Conservation (phyloP, 2,797 vertebrate genomes). For the Hippoglossus hippoglossus region DNA sequence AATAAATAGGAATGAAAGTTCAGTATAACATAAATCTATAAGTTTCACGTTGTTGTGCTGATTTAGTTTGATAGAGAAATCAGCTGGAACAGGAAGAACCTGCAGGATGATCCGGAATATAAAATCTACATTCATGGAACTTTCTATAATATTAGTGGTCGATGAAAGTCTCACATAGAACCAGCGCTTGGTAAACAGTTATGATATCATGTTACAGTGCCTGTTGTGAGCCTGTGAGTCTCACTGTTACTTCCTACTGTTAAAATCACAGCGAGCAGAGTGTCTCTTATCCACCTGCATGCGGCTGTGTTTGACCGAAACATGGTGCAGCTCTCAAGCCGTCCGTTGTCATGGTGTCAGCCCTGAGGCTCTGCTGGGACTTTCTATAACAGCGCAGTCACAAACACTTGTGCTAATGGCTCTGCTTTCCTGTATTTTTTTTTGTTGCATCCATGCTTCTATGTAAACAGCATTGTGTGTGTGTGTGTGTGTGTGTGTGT, state of each 20-base stretch:
- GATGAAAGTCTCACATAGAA: neutral
- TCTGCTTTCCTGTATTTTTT: conserved; percentile 21
- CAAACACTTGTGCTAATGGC: conserved; percentile 24
- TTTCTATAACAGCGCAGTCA: conserved; percentile 35
- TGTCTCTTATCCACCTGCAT: conserved; percentile 30
- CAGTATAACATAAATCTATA: too few species aligned
- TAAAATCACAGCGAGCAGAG: conserved; percentile 4
- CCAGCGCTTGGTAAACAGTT: neutral
- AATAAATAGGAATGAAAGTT: neutral
- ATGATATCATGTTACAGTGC: neutral
- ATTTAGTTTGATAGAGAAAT: neutral
- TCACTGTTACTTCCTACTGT: conserved; percentile 5
- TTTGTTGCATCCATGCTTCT: neutral
- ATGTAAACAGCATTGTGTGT: conserved; percentile 2
- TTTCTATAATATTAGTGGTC: neutral
- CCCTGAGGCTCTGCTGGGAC: conserved; percentile 50
- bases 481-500: neutral
- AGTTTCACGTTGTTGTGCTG: neutral
- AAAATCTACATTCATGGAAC: neutral
- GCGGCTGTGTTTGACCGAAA: conserved; percentile 33
- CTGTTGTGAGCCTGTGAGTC: neutral
- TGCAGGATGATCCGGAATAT: neutral
- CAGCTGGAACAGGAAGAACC: too few species aligned
- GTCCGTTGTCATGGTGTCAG: conserved; percentile 63
- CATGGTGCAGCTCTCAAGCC: conserved; percentile 44